These are phyloP conservation scores for Colistium nudipinnis DNA, from an alignment of 2,113 vertebrate genomes.

Conservation along the genomic window DNA sequence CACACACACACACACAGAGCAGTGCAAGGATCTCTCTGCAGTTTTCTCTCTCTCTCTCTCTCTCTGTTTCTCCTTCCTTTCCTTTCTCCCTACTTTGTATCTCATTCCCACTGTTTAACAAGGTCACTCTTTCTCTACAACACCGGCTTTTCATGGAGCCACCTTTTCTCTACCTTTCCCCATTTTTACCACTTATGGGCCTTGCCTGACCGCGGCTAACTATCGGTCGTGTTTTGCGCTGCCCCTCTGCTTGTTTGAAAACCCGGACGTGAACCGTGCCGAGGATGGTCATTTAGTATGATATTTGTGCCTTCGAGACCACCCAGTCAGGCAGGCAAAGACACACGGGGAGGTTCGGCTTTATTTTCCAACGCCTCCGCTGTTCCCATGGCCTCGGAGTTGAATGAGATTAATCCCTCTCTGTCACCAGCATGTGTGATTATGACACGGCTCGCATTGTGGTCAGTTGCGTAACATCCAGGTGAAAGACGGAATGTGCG, in stretches of 20 bases:
- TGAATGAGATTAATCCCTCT: conserved; percentile 64
- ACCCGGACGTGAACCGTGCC: conserved; percentile 73
- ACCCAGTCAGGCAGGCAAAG: conserved; percentile 69
- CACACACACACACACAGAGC: conserved; percentile 78
- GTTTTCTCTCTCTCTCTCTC: conserved; percentile 49
- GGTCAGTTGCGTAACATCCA: conserved; percentile 44
- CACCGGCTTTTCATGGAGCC: conserved; percentile 9
- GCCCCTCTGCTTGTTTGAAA: conserved; percentile 74
- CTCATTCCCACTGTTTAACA: conserved; percentile 18
- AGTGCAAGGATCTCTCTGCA: conserved; percentile 45
- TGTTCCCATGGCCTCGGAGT: conserved; percentile 64
- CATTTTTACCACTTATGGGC: conserved; percentile 30
- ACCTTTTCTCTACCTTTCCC: conserved; percentile 18
- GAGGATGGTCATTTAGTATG: conserved; percentile 65
- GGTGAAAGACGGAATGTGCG: conserved; percentile 52
- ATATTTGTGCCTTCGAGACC: conserved; percentile 78
- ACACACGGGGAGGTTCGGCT: conserved; percentile 38
- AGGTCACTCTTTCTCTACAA: conserved; percentile 6
- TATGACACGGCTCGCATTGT: conserved; percentile 35
- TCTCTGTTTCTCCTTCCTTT: conserved; percentile 43
- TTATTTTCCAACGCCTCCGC: conserved; percentile 72
- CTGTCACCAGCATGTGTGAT: conserved; percentile 57
- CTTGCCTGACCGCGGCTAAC: conserved; percentile 8
- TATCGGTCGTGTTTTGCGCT: conserved; percentile 16
- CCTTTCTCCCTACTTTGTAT: conserved; percentile 6